phyloP scores from a whole-genome alignment of 2,888 invertebrate species.

The Brenthis ino region DNA sequence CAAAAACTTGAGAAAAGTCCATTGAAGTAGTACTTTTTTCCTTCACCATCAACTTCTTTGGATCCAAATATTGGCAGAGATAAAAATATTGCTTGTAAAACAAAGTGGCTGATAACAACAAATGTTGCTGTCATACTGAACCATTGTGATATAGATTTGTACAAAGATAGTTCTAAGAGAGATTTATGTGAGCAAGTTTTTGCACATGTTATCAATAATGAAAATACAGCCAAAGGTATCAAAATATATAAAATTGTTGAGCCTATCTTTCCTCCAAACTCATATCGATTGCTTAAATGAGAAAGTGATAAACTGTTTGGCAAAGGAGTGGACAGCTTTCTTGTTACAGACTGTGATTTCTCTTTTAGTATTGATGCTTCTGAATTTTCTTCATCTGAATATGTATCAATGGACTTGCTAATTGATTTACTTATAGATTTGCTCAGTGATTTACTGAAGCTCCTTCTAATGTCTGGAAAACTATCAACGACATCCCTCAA shows the following conservation, averaged over 20 bases:
- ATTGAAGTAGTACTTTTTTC: constrained; percentile 72
- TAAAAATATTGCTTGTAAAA: constrained; percentile 74
- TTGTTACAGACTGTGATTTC: constrained; percentile 58
- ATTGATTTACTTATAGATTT: constrained; percentile 67
- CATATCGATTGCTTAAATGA: constrained; percentile 58
- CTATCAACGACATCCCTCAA: constrained; percentile 60
- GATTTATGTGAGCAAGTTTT: constrained; percentile 62
- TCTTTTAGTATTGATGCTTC: constrained; percentile 57
- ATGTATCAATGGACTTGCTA: constrained; percentile 66
- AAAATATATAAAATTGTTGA: constrained; percentile 57
- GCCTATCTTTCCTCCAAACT: constrained; percentile 71
- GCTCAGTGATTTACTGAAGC: constrained; percentile 64
- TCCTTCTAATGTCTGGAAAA: constrained; percentile 60
- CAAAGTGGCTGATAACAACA: constrained; percentile 67
- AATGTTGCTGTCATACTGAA: constrained; percentile 58
- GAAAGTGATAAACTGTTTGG: constrained; percentile 56
- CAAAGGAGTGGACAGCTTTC: constrained; percentile 71
- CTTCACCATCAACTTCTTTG: constrained; percentile 60
- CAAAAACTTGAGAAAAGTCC: constrained; percentile 78
- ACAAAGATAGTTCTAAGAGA: constrained; percentile 53
- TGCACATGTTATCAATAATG: constrained; percentile 62
- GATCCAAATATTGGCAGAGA: constrained; percentile 81
- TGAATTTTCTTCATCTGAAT: constrained; percentile 70
- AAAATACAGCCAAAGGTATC: constrained; percentile 62
- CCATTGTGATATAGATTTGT: constrained; percentile 51